Evolutionary conservation across 1,140 invertebrate genomes (phyloP).

Genomic region (Drosophila repleta): DNA sequence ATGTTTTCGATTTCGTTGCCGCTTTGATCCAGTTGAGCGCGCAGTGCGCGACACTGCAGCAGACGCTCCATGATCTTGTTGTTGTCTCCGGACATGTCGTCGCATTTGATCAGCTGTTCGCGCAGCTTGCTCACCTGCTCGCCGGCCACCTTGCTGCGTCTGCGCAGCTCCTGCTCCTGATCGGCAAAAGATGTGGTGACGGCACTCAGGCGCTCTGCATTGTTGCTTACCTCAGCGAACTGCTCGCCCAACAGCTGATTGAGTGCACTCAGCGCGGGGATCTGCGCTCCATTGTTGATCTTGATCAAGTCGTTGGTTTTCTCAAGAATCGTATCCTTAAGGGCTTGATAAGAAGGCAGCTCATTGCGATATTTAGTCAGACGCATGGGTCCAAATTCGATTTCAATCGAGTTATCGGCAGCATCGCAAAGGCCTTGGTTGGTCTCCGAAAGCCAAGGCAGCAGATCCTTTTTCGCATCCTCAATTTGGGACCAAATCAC

Average conservation of each 20-base stretch:
- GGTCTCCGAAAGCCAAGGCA: slow-evolving; percentile 93
- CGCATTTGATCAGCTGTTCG: slow-evolving; percentile 94
- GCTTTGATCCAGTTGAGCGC: slow-evolving; percentile 88
- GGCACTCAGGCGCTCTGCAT: slow-evolving; percentile 90
- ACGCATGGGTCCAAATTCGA: slow-evolving; percentile 90
- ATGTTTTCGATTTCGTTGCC: slow-evolving; percentile 88
- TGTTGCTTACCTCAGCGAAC: slow-evolving; percentile 89
- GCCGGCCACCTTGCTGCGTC: slow-evolving; percentile 88
- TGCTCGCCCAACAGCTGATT: slow-evolving; percentile 90
- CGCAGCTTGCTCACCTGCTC: slow-evolving; percentile 90
- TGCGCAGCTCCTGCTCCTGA: slow-evolving; percentile 89
- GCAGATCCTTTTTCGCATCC: slow-evolving; percentile 91
- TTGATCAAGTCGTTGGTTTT: slow-evolving; percentile 93
- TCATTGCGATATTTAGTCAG: slow-evolving; percentile 94
- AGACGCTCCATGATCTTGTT: slow-evolving; percentile 91
- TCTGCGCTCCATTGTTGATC: slow-evolving; percentile 89
- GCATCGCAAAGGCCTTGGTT: slow-evolving; percentile 90
- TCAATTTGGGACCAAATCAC: slow-evolving; percentile 97
- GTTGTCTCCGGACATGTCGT: slow-evolving; percentile 95
- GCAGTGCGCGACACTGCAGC: slow-evolving; percentile 89
- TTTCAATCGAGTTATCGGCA: slow-evolving; percentile 90
- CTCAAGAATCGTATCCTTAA: slow-evolving; percentile 90
- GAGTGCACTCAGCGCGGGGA: slow-evolving; percentile 89
- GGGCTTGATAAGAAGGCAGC: slow-evolving; percentile 89
- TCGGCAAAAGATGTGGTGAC: slow-evolving; percentile 89